Conservation (phyloP, 2,797 vertebrate species). For the Neosilurus mollespiculum region DNA sequence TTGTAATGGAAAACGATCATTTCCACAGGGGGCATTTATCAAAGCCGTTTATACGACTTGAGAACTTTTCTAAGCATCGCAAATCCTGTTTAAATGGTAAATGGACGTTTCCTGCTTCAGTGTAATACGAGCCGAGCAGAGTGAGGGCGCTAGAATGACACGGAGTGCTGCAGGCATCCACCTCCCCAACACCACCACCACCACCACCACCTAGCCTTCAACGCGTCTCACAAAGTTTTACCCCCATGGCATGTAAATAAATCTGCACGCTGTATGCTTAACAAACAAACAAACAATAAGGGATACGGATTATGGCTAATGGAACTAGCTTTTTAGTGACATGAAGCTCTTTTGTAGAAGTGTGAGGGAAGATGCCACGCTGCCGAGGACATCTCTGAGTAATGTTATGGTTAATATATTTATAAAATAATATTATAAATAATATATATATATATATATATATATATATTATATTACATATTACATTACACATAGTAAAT, state of each 20-base stretch:
- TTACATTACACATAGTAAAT: no score
- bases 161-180: slow-evolving; percentile 43
- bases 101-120: slow-evolving; percentile 35
- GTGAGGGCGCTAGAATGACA: slow-evolving; percentile 66
- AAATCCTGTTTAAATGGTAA: slow-evolving; percentile 41
- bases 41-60: slow-evolving; percentile 22
- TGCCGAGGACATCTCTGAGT: background rate
- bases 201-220: slow-evolving; percentile 43
- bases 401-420: background rate
- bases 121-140: slow-evolving; percentile 58
- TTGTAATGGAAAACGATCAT: slow-evolving; percentile 24
- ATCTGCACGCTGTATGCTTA: slow-evolving; percentile 42
- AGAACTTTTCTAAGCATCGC: slow-evolving; percentile 36
- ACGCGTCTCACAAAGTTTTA: slow-evolving; percentile 44
- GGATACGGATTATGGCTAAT: slow-evolving; percentile 4
- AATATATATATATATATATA: no score
- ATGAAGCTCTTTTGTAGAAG: slow-evolving; percentile 1
- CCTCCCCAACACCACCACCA: slow-evolving; percentile 47
- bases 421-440: background rate
- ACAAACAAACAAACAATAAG: slow-evolving; percentile 38
- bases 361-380: background rate
- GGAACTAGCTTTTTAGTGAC: background rate
- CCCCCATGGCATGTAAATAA: slow-evolving; percentile 46
- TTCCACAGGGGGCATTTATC: slow-evolving; percentile 22
- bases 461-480: background rate